Conservation (phyloP, 2,888 invertebrate species). For the Aplocera efformata region DNA sequence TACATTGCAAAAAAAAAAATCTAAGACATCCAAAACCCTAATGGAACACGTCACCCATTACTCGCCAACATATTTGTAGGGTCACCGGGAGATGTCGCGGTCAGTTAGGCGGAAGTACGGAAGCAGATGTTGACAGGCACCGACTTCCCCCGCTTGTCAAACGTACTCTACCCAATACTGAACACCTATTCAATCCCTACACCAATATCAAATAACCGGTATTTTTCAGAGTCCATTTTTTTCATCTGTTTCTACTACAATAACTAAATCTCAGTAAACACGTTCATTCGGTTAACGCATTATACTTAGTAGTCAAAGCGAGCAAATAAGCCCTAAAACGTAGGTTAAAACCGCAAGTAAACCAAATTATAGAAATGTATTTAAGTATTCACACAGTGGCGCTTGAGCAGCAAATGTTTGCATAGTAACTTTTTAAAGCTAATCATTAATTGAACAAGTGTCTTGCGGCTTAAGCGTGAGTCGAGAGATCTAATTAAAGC, state of each 20-base stretch:
- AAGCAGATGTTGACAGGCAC: conserved; percentile 62
- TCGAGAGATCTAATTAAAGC: conserved; percentile 77
- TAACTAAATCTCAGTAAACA: too few species aligned
- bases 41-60: conserved; percentile 11
- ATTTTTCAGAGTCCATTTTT: too few species aligned
- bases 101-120: conserved; percentile 58
- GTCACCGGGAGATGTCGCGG: conserved; percentile 49
- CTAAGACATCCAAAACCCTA: not conserved
- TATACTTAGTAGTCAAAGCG: not conserved
- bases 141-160: conserved; percentile 39
- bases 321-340: conserved; percentile 1
- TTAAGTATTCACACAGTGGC: conserved; percentile 18
- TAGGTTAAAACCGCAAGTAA: conserved; percentile 8
- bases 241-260: too few species aligned
- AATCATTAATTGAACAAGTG: conserved; percentile 79
- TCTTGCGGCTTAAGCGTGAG: conserved; percentile 71
- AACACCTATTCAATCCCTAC: conserved; percentile 47
- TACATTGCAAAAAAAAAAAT: too few species aligned
- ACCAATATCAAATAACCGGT: conserved; percentile 22
- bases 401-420: conserved; percentile 34
- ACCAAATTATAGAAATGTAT: conserved; percentile 7
- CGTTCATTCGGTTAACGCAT: too few species aligned
- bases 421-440: conserved; percentile 63
- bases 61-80: conserved; percentile 35
- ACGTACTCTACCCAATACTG: conserved; percentile 31